A percentile compares a stretch with the other conserved stretches of the same genome.
phyloP scores from a whole-genome alignment of 2,113 vertebrate species.

The Oxygymnocypris stewartii region DNA sequence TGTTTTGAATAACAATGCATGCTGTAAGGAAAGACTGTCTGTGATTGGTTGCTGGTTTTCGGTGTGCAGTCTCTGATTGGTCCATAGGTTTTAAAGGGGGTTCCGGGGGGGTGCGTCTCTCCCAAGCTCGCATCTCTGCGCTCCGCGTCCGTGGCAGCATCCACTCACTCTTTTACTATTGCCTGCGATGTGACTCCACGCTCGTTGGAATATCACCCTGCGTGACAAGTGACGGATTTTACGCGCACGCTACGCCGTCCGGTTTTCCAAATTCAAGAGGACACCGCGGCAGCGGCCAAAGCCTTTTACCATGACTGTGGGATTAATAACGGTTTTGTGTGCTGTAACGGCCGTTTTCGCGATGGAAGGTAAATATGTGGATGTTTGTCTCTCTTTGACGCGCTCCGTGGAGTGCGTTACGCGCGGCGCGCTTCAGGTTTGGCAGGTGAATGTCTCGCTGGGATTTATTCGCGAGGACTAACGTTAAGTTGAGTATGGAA shows the following conservation, averaged over 20 bases:
- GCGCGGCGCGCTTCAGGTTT: constrained; percentile 4
- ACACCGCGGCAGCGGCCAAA: constrained; percentile 66
- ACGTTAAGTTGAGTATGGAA: constrained; percentile 5
- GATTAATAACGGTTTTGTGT: constrained; percentile 75
- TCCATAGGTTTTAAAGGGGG: constrained; percentile 59
- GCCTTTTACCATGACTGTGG: constrained; percentile 75
- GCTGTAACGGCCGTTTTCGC: constrained; percentile 72
- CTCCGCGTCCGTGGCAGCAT: constrained; percentile 35
- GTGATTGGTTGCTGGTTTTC: constrained; percentile 72
- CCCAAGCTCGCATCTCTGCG: background rate
- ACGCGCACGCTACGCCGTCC: constrained; percentile 67
- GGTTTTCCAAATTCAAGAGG: constrained; percentile 61
- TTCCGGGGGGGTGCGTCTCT: constrained; percentile 53
- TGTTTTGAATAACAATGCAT: constrained; percentile 72
- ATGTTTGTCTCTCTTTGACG: constrained; percentile 37
- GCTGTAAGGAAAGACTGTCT: constrained; percentile 62
- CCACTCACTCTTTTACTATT: constrained; percentile 76
- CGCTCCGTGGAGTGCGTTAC: constrained; percentile 32
- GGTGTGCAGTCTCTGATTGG: constrained; percentile 70
- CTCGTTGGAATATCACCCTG: constrained; percentile 69
- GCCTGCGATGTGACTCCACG: constrained; percentile 77
- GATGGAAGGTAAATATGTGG: constrained; percentile 77
- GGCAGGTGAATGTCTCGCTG: constrained; percentile 17
- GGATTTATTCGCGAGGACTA: constrained; percentile 13
- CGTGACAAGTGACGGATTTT: constrained; percentile 71